These are phyloP conservation scores for Ranitomeya variabilis DNA, from an alignment of 2,113 vertebrate genomes.

Conservation along the genomic window DNA sequence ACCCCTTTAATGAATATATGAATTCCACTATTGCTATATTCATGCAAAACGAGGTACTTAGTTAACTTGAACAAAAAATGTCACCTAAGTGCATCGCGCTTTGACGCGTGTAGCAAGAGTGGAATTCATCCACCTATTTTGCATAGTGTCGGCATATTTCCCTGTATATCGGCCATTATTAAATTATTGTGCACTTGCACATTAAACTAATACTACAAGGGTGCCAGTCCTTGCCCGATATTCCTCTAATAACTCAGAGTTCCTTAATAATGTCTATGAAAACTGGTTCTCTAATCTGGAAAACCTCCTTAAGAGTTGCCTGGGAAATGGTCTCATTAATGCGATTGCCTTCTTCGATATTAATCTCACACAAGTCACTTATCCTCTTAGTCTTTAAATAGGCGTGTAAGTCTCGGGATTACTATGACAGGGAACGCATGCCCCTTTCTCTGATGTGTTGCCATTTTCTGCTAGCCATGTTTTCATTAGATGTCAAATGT, in stretches of 20 bases:
- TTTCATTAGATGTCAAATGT: not conserved
- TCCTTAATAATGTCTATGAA: not conserved
- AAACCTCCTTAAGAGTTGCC: slow-evolving; percentile 13
- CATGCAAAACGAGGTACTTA: too few species aligned
- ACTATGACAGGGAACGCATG: not conserved
- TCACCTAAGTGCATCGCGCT: too few species aligned
- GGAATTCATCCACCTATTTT: too few species aligned
- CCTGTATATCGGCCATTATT: too few species aligned
- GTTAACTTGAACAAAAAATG: too few species aligned
- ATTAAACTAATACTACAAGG: too few species aligned
- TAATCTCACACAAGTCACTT: slow-evolving; percentile 47
- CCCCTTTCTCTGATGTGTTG: not conserved
- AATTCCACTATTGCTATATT: too few species aligned
- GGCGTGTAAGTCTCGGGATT: slow-evolving; percentile 42
- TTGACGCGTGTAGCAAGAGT: too few species aligned
- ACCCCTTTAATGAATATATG: too few species aligned
- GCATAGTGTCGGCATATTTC: too few species aligned
- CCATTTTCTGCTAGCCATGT: not conserved
- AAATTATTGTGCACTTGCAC: too few species aligned
- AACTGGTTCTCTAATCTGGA: not conserved
- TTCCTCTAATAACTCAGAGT: not conserved
- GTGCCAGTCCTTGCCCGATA: too few species aligned
- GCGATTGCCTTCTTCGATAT: slow-evolving; percentile 39
- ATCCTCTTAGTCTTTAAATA: slow-evolving; percentile 59
- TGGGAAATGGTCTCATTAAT: slow-evolving; percentile 35